A percentile compares a stretch with the other conserved stretches of the same genome.
Evolutionary conservation across 2,113 vertebrate genomes (phyloP).

Genomic region (Eubucco bourcierii): DNA sequence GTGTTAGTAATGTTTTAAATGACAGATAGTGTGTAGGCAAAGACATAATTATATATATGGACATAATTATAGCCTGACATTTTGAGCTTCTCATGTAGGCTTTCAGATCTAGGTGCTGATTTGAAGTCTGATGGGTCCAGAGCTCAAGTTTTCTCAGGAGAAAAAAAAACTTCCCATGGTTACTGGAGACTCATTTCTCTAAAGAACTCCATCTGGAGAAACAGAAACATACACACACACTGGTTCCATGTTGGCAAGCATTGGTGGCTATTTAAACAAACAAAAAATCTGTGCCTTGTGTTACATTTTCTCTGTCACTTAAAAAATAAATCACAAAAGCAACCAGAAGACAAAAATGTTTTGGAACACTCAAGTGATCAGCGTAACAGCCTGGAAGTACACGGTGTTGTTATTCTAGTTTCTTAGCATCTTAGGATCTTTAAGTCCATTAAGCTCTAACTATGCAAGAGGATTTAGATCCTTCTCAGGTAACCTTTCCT

Average conservation of each 20-base stretch:
- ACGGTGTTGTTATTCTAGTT: constrained; percentile 11
- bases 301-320: background rate
- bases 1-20: background rate
- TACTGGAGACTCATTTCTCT: background rate
- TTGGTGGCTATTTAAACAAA: background rate
- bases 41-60: background rate
- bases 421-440: constrained; percentile 7
- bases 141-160: background rate
- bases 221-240: background rate
- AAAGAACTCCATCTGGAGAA: background rate
- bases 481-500: background rate
- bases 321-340: background rate
- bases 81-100: background rate
- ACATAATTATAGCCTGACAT: background rate
- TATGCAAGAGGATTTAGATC: background rate
- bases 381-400: background rate
- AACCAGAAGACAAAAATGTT: background rate
- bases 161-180: background rate
- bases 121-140: background rate
- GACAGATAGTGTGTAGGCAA: background rate
- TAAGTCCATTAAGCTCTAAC: constrained; percentile 36
- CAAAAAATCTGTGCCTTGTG: background rate
- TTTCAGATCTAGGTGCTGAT: background rate
- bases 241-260: background rate
- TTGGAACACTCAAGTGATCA: background rate